Conservation (phyloP, 2,888 invertebrate species). For the Aethes cnicana region DNA sequence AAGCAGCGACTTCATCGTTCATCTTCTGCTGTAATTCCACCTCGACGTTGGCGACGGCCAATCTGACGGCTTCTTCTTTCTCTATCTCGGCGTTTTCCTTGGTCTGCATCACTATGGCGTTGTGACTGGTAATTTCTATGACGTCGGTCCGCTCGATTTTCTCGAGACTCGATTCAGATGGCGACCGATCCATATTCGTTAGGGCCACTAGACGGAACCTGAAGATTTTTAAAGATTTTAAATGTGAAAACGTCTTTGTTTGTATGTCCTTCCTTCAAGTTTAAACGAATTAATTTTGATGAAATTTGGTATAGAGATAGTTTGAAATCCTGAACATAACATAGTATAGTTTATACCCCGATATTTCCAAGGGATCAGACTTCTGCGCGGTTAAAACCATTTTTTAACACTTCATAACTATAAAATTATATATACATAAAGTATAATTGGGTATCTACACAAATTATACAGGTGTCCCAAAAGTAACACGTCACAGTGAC, state of each 20-base stretch:
- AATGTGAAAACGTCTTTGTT: neutral
- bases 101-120: slow-evolving; percentile 85
- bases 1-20: slow-evolving; percentile 52
- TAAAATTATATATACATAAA: no score
- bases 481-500: no score
- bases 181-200: slow-evolving; percentile 88
- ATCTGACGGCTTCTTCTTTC: slow-evolving; percentile 75
- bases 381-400: no score
- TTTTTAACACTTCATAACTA: no score
- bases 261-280: no score
- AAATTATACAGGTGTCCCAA: no score
- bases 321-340: no score
- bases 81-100: slow-evolving; percentile 85
- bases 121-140: slow-evolving; percentile 84
- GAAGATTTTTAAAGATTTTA: neutral
- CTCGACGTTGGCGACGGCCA: slow-evolving; percentile 81
- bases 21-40: slow-evolving; percentile 70
- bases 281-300: no score
- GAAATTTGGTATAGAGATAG: no score
- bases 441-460: no score
- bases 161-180: slow-evolving; percentile 90
- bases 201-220: slow-evolving; percentile 89
- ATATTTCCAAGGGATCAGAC: no score
- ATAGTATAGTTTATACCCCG: no score
- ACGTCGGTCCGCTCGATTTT: slow-evolving; percentile 87